Conservation (phyloP, 2,888 invertebrate genomes). For the Amphiduros pacificus region DNA sequence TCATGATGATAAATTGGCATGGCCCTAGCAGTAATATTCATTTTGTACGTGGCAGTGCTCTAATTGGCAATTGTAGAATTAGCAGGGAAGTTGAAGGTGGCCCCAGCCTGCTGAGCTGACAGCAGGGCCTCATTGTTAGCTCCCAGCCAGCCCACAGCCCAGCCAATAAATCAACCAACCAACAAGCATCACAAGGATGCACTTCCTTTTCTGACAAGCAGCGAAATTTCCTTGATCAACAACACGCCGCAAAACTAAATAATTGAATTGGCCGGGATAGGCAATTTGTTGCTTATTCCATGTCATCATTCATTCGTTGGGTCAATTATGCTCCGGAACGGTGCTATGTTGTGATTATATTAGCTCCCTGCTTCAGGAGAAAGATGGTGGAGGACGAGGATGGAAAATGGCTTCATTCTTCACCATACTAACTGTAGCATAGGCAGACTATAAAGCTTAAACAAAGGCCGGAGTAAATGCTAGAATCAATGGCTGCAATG, state of each 20-base stretch:
- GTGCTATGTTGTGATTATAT: too few species aligned
- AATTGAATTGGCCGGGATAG: slow-evolving; percentile 14
- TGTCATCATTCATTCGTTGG: slow-evolving; percentile 14
- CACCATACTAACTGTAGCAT: too few species aligned
- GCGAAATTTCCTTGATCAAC: slow-evolving; percentile 12
- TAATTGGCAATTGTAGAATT: slow-evolving; percentile 3
- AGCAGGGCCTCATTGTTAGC: background rate
- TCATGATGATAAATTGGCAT: background rate
- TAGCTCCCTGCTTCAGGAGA: too few species aligned
- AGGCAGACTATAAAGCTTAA: too few species aligned
- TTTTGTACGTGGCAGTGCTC: background rate
- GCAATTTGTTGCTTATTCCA: slow-evolving; percentile 13
- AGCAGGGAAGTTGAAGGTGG: background rate
- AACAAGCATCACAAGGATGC: too few species aligned
- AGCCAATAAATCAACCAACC: background rate
- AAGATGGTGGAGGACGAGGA: too few species aligned
- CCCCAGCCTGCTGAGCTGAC: background rate
- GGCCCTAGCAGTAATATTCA: background rate
- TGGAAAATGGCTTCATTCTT: too few species aligned
- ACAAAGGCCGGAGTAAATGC: too few species aligned
- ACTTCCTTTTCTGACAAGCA: background rate
- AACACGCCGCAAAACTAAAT: slow-evolving; percentile 13
- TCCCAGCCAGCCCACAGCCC: background rate
- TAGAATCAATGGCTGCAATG: too few species aligned
- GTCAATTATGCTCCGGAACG: too few species aligned